A percentile compares a stretch with the other conserved stretches of the same genome.
Conservation (phyloP, 2,113 vertebrate species). For the Crotalus viridis region DNA sequence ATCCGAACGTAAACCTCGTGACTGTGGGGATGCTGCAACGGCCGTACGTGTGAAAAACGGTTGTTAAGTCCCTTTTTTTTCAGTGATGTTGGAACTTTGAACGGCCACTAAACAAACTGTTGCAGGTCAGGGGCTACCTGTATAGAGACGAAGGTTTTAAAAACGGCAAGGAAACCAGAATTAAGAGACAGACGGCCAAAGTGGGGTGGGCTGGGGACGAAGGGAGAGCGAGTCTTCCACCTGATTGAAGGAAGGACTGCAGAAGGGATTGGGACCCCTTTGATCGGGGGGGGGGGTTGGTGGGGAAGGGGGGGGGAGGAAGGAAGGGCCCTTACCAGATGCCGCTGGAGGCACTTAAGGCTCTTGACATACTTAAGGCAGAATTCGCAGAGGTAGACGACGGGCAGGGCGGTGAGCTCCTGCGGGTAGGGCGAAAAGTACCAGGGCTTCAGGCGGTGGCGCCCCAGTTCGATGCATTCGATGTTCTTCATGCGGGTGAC, state of each 20-base stretch:
- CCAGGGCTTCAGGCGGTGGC: constrained; percentile 92
- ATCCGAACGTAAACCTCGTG: too few relatives aligned
- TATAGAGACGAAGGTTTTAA: not conserved
- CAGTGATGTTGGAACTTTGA: too few relatives aligned
- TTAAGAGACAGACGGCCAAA: not conserved
- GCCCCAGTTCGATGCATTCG: constrained; percentile 90
- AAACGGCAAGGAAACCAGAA: not conserved
- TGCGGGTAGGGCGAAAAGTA: constrained; percentile 95
- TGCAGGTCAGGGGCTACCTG: too few relatives aligned
- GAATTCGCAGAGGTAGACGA: constrained; percentile 96
- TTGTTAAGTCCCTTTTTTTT: too few relatives aligned
- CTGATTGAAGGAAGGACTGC: not conserved
- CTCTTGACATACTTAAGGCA: constrained; percentile 95
- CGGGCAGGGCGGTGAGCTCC: constrained; percentile 86
- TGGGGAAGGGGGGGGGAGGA: too few relatives aligned
- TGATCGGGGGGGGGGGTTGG: not conserved
- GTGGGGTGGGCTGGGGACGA: not conserved
- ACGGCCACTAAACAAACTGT: too few relatives aligned
- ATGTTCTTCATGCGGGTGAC: constrained; percentile 96
- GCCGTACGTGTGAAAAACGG: too few relatives aligned
- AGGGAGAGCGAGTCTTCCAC: not conserved
- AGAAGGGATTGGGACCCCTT: not conserved
- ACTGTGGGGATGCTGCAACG: too few relatives aligned
- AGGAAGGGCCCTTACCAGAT: constrained; percentile 77
- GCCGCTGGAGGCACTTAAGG: constrained; percentile 92